These are phyloP conservation scores for Phenganax marumi DNA, from an alignment of 92 coral and sea anemone genomes.

Conservation along the genomic window DNA sequence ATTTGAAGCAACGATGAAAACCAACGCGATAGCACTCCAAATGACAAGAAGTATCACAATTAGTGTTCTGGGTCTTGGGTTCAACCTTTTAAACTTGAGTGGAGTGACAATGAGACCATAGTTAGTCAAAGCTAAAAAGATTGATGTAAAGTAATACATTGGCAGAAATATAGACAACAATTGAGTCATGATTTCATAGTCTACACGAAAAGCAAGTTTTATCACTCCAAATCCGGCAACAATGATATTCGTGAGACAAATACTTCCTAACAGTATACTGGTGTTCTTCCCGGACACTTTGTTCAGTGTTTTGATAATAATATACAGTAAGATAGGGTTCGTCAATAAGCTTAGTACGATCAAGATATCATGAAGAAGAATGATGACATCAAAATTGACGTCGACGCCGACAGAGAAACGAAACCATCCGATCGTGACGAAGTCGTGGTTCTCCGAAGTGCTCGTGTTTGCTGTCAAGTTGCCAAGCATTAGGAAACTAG, in stretches of 20 bases:
- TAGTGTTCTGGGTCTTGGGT: background rate
- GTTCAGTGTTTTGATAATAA: conserved; percentile 10
- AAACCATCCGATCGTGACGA: conserved; percentile 26
- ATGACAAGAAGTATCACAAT: background rate
- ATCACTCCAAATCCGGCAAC: background rate
- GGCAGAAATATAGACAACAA: conserved; percentile 27
- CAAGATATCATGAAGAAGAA: conserved; percentile 12
- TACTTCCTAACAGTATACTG: background rate
- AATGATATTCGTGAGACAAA: conserved; percentile 24
- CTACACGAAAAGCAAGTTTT: background rate
- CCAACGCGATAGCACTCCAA: background rate
- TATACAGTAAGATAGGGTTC: conserved; percentile 19
- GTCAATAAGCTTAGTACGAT: background rate
- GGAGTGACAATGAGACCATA: conserved; percentile 30
- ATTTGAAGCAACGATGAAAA: background rate
- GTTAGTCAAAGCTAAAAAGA: conserved; percentile 12
- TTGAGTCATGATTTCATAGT: background rate
- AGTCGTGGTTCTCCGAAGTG: background rate
- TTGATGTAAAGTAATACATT: background rate
- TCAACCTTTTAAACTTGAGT: background rate
- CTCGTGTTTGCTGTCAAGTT: conserved; percentile 11
- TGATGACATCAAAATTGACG: conserved; percentile 1
- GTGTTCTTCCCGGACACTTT: background rate
- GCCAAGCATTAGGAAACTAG: background rate
- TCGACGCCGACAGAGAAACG: conserved; percentile 11